These are phyloP conservation scores for Pardosa pseudoannulata DNA, from an alignment of 2,888 invertebrate genomes.

Conservation along the genomic window DNA sequence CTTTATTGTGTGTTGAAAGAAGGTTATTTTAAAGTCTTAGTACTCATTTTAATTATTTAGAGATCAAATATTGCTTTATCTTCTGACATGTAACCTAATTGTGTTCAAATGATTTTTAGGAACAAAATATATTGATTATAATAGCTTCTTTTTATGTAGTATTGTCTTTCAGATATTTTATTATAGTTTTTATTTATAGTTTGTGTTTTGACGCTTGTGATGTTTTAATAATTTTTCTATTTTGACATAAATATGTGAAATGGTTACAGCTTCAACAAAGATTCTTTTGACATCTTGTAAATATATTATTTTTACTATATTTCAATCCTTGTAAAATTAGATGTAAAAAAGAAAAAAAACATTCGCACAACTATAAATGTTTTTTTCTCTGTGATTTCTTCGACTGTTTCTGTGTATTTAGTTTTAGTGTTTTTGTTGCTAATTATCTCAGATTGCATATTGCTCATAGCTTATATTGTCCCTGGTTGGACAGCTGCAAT, in stretches of 20 bases:
- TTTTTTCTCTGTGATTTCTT: slow-evolving; percentile 5
- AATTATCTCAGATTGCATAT: background rate
- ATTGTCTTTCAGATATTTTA: background rate
- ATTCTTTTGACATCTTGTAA: slow-evolving; percentile 6
- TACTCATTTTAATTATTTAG: too few relatives aligned
- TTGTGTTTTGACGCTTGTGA: background rate
- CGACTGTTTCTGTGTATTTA: background rate
- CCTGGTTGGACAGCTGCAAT: background rate
- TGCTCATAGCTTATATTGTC: background rate
- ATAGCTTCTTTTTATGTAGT: background rate
- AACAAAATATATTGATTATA: background rate
- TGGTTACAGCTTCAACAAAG: background rate
- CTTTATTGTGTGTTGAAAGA: too few relatives aligned
- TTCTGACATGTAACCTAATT: too few relatives aligned
- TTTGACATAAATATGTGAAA: background rate
- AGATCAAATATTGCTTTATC: too few relatives aligned
- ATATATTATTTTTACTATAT: background rate
- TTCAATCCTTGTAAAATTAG: slow-evolving; percentile 15
- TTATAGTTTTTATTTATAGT: background rate
- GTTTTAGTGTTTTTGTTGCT: background rate
- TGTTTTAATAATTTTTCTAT: background rate
- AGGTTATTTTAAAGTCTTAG: too few relatives aligned
- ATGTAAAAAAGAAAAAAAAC: background rate
- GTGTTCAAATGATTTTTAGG: background rate
- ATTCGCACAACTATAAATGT: background rate